Conservation (phyloP, 2,888 invertebrate genomes). For the Drosophila longiperda region DNA sequence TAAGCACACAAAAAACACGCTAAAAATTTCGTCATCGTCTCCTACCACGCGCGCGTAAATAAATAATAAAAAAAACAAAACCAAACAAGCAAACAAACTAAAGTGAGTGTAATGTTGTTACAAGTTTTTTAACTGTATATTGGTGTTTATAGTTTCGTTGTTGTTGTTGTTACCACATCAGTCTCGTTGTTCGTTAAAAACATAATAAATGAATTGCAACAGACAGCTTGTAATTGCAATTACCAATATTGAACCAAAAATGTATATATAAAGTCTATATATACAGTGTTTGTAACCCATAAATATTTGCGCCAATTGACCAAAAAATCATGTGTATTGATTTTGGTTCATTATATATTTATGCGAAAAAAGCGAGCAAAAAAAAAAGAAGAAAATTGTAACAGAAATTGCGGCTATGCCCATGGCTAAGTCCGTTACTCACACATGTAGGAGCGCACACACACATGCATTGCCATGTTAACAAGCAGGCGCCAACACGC, state of each 20-base stretch:
- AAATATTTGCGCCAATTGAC: constrained; percentile 54
- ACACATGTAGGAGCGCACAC: constrained; percentile 31
- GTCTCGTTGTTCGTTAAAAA: constrained; percentile 47
- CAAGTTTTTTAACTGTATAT: constrained; percentile 10
- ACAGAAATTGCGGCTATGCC: constrained; percentile 45
- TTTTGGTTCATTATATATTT: constrained; percentile 73
- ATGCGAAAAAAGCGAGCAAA: constrained; percentile 27
- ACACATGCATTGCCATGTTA: constrained; percentile 26
- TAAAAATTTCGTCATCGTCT: constrained; percentile 61
- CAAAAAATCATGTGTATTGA: constrained; percentile 66
- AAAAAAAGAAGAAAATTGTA: constrained; percentile 45
- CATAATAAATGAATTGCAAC: constrained; percentile 66
- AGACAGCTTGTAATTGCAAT: constrained; percentile 64
- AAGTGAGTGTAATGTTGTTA: constrained; percentile 65
- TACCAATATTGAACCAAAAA: constrained; percentile 67
- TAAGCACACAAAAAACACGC: constrained; percentile 60
- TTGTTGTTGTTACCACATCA: constrained; percentile 33
- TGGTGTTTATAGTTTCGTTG: constrained; percentile 13
- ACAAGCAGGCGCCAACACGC: constrained; percentile 35
- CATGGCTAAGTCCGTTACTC: constrained; percentile 39
- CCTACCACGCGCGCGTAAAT: constrained; percentile 60
- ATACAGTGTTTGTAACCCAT: constrained; percentile 38
- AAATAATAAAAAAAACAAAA: constrained; percentile 10
- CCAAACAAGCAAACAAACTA: constrained; percentile 54
- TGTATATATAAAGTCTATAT: constrained; percentile 10